Conservation (phyloP, 2,797 vertebrate genomes). For the Notolabrus celidotus region DNA sequence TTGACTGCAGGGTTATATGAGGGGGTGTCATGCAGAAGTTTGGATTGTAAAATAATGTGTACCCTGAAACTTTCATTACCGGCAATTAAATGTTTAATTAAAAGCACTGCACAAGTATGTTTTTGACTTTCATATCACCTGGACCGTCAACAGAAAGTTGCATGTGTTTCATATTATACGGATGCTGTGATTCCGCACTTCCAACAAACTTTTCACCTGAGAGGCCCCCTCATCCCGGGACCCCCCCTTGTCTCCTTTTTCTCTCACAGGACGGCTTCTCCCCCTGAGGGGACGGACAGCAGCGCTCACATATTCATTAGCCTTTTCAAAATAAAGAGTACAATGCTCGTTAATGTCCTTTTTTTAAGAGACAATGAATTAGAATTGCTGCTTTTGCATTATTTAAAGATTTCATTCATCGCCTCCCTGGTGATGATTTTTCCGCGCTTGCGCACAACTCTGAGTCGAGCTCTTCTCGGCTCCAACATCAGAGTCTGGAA, state of each 20-base stretch:
- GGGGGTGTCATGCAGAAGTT: slow-evolving; percentile 14
- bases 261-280: slow-evolving; percentile 79
- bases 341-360: slow-evolving; percentile 83
- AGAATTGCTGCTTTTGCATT: slow-evolving; percentile 62
- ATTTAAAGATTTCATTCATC: slow-evolving; percentile 64
- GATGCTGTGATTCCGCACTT: slow-evolving; percentile 38
- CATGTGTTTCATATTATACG: slow-evolving; percentile 36
- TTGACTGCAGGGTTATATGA: slow-evolving; percentile 37
- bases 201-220: slow-evolving; percentile 88
- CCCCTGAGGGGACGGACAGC: slow-evolving; percentile 85
- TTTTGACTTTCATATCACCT: slow-evolving; percentile 4
- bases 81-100: slow-evolving; percentile 29
- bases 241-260: slow-evolving; percentile 33
- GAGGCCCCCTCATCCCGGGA: slow-evolving; percentile 82
- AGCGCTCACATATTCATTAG: slow-evolving; percentile 77
- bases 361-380: slow-evolving; percentile 77
- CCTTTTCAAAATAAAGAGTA: slow-evolving; percentile 87
- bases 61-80: slow-evolving; percentile 11
- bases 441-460: slow-evolving; percentile 49
- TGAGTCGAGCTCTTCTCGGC: background rate
- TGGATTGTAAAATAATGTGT: slow-evolving; percentile 18
- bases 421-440: slow-evolving; percentile 5
- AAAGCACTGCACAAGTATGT: background rate
- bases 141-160: slow-evolving; percentile 38
- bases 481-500: background rate